Evolutionary conservation across 2,113 vertebrate species (phyloP), one percentile per base, ranked within the genome.

Genomic region (Nymphicus hollandicus): DNA sequence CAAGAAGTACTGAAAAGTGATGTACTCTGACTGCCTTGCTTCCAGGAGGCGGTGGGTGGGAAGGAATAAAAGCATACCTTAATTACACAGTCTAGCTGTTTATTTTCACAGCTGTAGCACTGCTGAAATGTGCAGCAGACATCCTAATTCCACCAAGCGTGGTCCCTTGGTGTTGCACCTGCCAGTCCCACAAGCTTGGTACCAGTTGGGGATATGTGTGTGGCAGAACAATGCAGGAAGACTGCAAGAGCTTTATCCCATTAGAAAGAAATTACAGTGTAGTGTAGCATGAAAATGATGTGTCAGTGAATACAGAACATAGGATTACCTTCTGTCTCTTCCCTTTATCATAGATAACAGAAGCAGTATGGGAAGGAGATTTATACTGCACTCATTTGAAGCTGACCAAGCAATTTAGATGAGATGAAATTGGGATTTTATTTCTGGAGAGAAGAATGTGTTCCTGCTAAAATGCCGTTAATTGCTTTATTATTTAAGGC

Each of bases 341-440:
- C 95, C 94, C 86, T 97, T 97, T 97, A 93, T 97, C 96, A 77
- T 63, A 93, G 95, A 96, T 72, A 96, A 96, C 93, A 97, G 95
- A 94, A 93, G 91, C 96, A 90, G 92, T 91, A 95, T 87, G 83
- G 96, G 95, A 95, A 97, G 79, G 88, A 97, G 97, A 98, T 98
- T 98, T 97, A 97, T 98, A 97, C 41, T 96, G 94, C 68, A 4
- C 90, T 92, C 83, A 93, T 97, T 96, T 97, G 94, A 95, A 94
- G 97, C 97, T 98, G 98, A 98, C 97, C 98, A 97, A 95, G 97
- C 97, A 97, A 95, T 97, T 98, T 97, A 92, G 94, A 95, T 97
- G 87, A 96, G 95, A 96, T 95, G 94, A 97, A 97, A 93, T 97
- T 96, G 87, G 96, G 96, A 93, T 97, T 97, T 97, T 97, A 97